phyloP scores from a whole-genome alignment of 2,888 invertebrate genomes.

The Anthrax anthrax region DNA sequence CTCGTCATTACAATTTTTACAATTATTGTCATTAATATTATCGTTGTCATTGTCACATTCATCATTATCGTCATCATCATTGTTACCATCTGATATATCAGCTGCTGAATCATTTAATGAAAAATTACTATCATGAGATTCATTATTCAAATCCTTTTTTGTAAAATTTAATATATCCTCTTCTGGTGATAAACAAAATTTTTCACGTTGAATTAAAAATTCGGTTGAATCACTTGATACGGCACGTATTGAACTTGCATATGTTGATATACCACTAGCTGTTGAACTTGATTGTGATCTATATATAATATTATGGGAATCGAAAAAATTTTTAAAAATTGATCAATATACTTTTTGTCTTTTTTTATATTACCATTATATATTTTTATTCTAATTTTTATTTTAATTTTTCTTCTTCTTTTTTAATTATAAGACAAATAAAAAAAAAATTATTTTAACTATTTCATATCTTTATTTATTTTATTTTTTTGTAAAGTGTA shows the following conservation, averaged over 20 bases:
- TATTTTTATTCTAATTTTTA: too few relatives aligned
- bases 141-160: not conserved
- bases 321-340: too few relatives aligned
- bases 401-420: too few relatives aligned
- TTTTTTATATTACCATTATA: too few relatives aligned
- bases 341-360: too few relatives aligned
- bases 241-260: constrained; percentile 31
- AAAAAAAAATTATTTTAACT: too few relatives aligned
- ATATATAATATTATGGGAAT: constrained; percentile 11
- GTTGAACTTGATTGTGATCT: constrained; percentile 29
- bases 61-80: too few relatives aligned
- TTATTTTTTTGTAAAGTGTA: too few relatives aligned
- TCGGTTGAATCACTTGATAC: constrained; percentile 31
- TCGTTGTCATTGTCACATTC: too few relatives aligned
- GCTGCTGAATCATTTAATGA: not conserved
- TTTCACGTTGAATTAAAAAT: constrained; percentile 33
- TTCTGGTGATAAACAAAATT: constrained; percentile 31
- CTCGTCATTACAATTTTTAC: not conserved
- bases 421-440: too few relatives aligned
- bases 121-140: not conserved
- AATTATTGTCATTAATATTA: too few relatives aligned
- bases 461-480: too few relatives aligned
- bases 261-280: constrained; percentile 33
- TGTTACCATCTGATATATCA: not conserved
- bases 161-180: constrained; percentile 2